Conservation (phyloP, 2,888 invertebrate species). For the Leptopilina syphax region DNA sequence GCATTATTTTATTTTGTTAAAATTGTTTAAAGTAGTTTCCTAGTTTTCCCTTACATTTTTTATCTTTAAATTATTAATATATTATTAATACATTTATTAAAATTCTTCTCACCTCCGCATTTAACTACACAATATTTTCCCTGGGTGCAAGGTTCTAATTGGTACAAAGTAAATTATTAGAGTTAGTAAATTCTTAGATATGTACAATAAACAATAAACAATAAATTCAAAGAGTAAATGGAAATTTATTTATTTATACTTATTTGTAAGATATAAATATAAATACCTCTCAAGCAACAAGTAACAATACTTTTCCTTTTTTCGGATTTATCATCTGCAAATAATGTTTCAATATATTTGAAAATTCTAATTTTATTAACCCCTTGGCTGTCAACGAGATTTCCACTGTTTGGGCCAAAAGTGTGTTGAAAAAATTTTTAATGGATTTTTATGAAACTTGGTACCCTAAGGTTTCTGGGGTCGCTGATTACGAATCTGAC, state of each 20-base stretch:
- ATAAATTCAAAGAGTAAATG: background rate
- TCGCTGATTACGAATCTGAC: no score
- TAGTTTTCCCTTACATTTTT: background rate
- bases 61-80: background rate
- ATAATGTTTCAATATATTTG: background rate
- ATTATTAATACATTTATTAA: background rate
- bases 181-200: no score
- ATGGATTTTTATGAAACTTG: no score
- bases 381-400: no score
- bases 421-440: no score
- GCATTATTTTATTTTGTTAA: background rate
- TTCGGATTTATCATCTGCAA: background rate
- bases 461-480: no score
- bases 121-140: constrained; percentile 1
- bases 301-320: background rate
- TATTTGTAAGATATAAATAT: background rate
- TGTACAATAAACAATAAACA: background rate
- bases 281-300: constrained; percentile 5
- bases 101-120: constrained; percentile 17
- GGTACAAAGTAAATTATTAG: background rate
- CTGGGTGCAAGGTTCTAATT: background rate
- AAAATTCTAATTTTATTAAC: background rate
- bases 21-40: background rate
- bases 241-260: background rate
- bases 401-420: no score